A percentile compares a stretch with the other conserved stretches of the same genome.
phyloP scores from a whole-genome alignment of 2,888 invertebrate genomes.

The Phengaris alcon region DNA sequence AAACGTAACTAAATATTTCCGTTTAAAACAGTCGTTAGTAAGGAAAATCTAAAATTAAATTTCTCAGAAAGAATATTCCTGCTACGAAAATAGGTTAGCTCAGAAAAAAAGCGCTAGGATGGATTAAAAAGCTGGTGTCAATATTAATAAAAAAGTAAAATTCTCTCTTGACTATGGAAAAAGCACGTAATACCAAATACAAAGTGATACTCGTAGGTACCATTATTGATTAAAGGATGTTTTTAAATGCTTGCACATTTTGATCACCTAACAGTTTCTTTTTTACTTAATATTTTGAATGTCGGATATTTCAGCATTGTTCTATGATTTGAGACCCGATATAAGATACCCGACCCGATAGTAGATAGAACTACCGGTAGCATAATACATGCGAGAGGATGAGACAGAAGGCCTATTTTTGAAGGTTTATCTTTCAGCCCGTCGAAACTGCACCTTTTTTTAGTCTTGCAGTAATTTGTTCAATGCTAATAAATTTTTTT shows the following conservation, averaged over 20 bases:
- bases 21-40: conserved; percentile 1
- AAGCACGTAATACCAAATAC: not conserved
- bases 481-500: too few species aligned
- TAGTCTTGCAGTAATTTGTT: too few species aligned
- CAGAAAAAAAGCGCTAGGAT: conserved; percentile 15
- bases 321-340: too few species aligned
- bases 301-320: too few species aligned
- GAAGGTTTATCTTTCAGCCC: too few species aligned
- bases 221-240: not conserved
- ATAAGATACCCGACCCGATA: too few species aligned
- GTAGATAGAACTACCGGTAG: too few species aligned
- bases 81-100: conserved; percentile 25
- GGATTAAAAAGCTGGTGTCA: conserved; percentile 25
- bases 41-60: not conserved
- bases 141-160: conserved; percentile 4
- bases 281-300: not conserved
- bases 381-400: too few species aligned
- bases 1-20: not conserved
- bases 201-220: too few species aligned
- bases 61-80: not conserved
- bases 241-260: conserved; percentile 6
- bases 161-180: not conserved
- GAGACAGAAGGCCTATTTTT: too few species aligned
- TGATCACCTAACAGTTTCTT: not conserved
- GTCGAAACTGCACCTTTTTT: too few species aligned